Evolutionary conservation across 2,113 vertebrate species (phyloP).

Genomic region (Probosciger aterrimus): DNA sequence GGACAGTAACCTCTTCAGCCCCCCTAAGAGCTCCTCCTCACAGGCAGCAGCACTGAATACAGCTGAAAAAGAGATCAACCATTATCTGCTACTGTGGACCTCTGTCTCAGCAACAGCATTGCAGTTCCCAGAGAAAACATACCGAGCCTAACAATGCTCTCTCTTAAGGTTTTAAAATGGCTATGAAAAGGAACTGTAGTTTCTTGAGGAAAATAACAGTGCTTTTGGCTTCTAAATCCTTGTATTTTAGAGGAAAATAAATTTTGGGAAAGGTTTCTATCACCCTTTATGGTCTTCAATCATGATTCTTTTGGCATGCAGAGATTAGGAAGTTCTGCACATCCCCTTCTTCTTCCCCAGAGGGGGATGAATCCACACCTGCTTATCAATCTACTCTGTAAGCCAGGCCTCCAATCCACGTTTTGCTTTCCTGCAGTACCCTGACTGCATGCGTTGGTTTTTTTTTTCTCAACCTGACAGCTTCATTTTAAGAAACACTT

Average conservation of each 20-base stretch:
- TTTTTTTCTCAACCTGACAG: not conserved
- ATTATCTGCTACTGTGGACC: not conserved
- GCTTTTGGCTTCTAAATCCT: not conserved
- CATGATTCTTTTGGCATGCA: not conserved
- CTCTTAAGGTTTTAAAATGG: not conserved
- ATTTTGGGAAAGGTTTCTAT: not conserved
- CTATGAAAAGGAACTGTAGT: not conserved
- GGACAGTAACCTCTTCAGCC: not conserved
- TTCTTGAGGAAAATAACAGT: not conserved
- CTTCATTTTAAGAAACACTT: conserved; percentile 31
- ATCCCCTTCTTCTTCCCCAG: not conserved
- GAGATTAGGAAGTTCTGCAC: not conserved
- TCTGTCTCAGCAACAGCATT: not conserved
- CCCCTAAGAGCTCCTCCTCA: no score
- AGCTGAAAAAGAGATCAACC: not conserved
- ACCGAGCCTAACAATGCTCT: not conserved
- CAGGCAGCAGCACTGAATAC: not conserved
- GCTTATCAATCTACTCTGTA: not conserved
- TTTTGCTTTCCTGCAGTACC: not conserved
- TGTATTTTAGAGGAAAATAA: not conserved
- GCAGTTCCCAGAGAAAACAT: not conserved
- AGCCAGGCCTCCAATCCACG: not conserved
- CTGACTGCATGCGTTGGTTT: not conserved
- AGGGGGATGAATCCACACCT: not conserved
- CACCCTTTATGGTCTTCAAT: not conserved